phyloP scores from a whole-genome alignment of 1,140 invertebrate genomes.

The Cydia pomonella region DNA sequence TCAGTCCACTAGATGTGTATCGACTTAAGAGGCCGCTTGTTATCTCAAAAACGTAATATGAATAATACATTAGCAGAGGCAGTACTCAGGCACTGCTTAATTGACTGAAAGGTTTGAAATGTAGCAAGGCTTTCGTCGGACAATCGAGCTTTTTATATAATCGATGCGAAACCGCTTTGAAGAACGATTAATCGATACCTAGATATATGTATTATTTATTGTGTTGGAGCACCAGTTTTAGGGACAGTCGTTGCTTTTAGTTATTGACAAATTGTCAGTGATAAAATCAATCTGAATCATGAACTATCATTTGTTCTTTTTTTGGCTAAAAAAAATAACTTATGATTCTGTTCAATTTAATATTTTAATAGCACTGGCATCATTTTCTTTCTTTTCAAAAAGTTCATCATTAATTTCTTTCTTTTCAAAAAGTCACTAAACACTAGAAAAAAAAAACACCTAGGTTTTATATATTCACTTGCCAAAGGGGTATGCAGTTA shows the following conservation, averaged over 20 bases:
- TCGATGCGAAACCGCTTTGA: conserved; percentile 42
- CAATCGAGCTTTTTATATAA: conserved; percentile 57
- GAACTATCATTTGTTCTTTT: background rate
- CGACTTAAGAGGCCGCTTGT: conserved; percentile 74
- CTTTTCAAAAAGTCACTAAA: too few relatives aligned
- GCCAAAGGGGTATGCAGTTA: background rate
- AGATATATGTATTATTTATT: background rate
- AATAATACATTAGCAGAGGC: conserved; percentile 74
- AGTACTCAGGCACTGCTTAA: conserved; percentile 71
- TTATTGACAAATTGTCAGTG: background rate
- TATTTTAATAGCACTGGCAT: too few relatives aligned
- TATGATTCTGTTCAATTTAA: too few relatives aligned
- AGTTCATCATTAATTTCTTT: too few relatives aligned
- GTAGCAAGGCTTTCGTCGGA: conserved; percentile 53
- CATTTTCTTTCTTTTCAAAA: too few relatives aligned
- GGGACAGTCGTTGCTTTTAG: background rate
- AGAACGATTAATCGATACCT: background rate
- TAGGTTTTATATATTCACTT: background rate
- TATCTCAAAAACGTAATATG: conserved; percentile 80
- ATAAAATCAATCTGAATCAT: background rate
- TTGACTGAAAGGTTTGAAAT: conserved; percentile 79
- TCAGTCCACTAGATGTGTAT: conserved; percentile 76
- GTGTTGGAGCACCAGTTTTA: background rate
- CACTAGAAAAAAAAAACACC: too few relatives aligned
- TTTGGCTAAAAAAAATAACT: too few relatives aligned